Conservation (phyloP, 2,113 vertebrate genomes). For the Thomomys bottae region DNA sequence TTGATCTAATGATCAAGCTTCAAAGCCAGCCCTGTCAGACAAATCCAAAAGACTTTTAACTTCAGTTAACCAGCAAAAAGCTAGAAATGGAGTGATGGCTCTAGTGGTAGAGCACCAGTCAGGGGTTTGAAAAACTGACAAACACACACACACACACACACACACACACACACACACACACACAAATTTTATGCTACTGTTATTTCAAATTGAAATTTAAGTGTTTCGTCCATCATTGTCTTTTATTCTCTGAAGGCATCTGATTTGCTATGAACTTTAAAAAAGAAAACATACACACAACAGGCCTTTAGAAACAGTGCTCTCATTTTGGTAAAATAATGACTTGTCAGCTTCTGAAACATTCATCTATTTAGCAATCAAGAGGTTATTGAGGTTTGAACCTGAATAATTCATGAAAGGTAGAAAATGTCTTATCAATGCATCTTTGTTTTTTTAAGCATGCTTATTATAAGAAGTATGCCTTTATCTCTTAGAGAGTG, state of each 20-base stretch:
- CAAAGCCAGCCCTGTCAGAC: too few species aligned
- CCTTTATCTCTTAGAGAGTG: slow-evolving; percentile 54
- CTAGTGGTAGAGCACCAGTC: too few species aligned
- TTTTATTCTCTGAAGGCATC: slow-evolving; percentile 76
- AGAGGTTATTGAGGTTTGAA: slow-evolving; percentile 81
- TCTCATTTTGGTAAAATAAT: slow-evolving; percentile 83
- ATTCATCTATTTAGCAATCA: slow-evolving; percentile 79
- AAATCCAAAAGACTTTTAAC: too few species aligned
- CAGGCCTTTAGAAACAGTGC: slow-evolving; percentile 79
- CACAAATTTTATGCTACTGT: neutral
- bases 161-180: too few species aligned
- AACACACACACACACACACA: too few species aligned
- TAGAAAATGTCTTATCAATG: slow-evolving; percentile 76
- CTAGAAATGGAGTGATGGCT: too few species aligned
- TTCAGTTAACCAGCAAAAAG: too few species aligned
- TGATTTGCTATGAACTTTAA: slow-evolving; percentile 79
- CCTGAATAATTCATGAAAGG: slow-evolving; percentile 83
- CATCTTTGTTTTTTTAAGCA: slow-evolving; percentile 74
- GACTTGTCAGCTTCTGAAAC: slow-evolving; percentile 75
- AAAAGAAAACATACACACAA: neutral
- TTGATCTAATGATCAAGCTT: too few species aligned
- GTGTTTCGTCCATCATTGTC: neutral
- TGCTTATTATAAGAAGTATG: slow-evolving; percentile 79
- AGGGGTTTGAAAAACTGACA: too few species aligned
- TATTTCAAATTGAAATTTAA: slow-evolving; percentile 51